Percentiles rank a stretch among this genome's conserved stretches.
Evolutionary conservation across 1,140 invertebrate genomes (phyloP).

Genomic region (Panagrolaimus sp.): DNA sequence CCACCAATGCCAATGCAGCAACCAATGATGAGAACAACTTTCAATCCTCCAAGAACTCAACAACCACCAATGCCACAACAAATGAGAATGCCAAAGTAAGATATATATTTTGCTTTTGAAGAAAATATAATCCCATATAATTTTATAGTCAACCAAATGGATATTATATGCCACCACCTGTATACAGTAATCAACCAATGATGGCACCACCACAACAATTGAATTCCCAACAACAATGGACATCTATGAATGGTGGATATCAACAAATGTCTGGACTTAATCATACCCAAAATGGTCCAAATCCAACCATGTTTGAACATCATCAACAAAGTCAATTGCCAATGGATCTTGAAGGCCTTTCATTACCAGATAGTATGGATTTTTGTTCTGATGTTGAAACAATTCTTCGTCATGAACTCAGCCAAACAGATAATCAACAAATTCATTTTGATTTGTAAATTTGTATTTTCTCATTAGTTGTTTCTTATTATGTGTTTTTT

Average conservation of each 20-base stretch:
- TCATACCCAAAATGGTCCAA: neutral
- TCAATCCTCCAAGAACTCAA: neutral
- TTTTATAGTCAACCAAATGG: neutral
- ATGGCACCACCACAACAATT: neutral
- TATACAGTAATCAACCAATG: neutral
- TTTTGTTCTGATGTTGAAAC: neutral
- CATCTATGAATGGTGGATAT: neutral
- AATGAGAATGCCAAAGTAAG: neutral
- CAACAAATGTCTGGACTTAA: neutral
- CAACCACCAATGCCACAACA: neutral
- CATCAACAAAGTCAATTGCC: neutral
- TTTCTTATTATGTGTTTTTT: too few species aligned
- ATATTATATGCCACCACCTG: neutral
- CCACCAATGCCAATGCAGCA: neutral
- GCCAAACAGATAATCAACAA: neutral
- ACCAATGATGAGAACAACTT: constrained; percentile 1
- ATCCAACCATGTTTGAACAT: neutral
- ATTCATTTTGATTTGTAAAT: constrained; percentile 14
- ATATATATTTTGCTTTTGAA: neutral
- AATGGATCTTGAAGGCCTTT: neutral
- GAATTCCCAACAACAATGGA: too few species aligned
- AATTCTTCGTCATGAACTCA: constrained; percentile 5
- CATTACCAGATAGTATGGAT: neutral
- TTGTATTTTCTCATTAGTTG: too few species aligned
- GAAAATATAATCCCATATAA: neutral